Conservation (phyloP, 1,140 invertebrate species). For the Hyphantria cunea region DNA sequence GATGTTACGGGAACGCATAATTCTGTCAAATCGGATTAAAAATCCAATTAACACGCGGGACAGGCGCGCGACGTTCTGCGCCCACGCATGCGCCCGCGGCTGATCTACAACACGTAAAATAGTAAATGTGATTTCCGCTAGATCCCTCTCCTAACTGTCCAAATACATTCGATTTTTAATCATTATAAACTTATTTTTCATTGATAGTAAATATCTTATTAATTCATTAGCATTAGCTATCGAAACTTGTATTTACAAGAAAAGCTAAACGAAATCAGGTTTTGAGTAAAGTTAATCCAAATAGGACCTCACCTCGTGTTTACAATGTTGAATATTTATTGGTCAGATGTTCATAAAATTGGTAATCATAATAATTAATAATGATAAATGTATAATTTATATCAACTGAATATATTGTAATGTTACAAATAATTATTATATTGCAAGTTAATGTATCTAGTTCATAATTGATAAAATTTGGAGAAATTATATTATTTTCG, state of each 20-base stretch:
- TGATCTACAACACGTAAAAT: constrained; percentile 3
- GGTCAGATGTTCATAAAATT: background rate
- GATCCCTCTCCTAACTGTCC: constrained; percentile 10
- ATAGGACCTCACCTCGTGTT: background rate
- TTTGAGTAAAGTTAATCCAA: constrained; percentile 9
- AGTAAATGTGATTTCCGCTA: background rate
- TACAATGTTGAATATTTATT: constrained; percentile 3
- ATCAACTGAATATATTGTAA: constrained; percentile 7
- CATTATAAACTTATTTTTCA: background rate
- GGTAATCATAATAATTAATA: background rate
- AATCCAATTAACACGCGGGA: constrained; percentile 34
- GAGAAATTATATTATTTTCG: too few species aligned
- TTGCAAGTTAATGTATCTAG: too few species aligned
- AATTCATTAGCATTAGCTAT: constrained; percentile 4
- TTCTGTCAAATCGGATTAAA: constrained; percentile 39
- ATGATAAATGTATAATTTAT: background rate
- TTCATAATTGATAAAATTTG: too few species aligned
- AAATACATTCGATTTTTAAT: constrained; percentile 6
- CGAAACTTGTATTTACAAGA: background rate
- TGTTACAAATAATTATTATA: constrained; percentile 1
- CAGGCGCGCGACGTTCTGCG: constrained; percentile 7
- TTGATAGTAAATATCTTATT: background rate
- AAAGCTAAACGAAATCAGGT: background rate
- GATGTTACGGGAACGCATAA: constrained; percentile 23
- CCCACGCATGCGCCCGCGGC: constrained; percentile 18